Conservation (phyloP, 2,113 vertebrate species). For the Burhinus oedicnemus region DNA sequence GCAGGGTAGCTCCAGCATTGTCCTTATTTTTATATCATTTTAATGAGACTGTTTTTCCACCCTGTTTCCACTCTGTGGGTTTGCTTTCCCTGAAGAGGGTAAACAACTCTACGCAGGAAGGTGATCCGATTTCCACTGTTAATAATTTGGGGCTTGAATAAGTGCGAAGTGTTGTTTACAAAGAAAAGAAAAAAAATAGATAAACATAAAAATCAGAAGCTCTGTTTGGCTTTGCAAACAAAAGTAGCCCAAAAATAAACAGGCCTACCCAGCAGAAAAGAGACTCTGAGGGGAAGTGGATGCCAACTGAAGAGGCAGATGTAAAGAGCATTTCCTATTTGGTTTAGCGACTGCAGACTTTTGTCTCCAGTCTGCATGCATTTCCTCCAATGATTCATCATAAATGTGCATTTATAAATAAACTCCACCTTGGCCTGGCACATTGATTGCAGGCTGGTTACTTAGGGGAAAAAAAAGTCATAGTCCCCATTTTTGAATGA, state of each 20-base stretch:
- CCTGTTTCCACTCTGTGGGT: background rate
- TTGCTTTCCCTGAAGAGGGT: constrained; percentile 28
- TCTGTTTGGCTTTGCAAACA: constrained; percentile 64
- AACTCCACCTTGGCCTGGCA: constrained; percentile 67
- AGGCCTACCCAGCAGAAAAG: constrained; percentile 40
- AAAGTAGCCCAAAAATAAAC: constrained; percentile 65
- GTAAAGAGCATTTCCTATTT: constrained; percentile 77
- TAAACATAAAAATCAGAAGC: constrained; percentile 55
- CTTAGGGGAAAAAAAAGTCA: background rate
- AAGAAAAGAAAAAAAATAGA: background rate
- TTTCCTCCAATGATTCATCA: constrained; percentile 80
- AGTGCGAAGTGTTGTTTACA: constrained; percentile 67
- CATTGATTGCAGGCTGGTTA: constrained; percentile 1
- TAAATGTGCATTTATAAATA: constrained; percentile 78
- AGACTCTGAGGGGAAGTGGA: constrained; percentile 26
- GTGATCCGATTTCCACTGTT: constrained; percentile 53
- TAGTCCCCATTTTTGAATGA: background rate
- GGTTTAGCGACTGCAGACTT: constrained; percentile 76
- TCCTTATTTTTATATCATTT: background rate
- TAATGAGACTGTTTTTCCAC: background rate
- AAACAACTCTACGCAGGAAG: constrained; percentile 56
- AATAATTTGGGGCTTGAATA: background rate
- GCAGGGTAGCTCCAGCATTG: background rate
- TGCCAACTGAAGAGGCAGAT: constrained; percentile 77
- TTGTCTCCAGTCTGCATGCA: constrained; percentile 78